phyloP scores from a whole-genome alignment of 2,888 invertebrate genomes.

The Troilus luridus region DNA sequence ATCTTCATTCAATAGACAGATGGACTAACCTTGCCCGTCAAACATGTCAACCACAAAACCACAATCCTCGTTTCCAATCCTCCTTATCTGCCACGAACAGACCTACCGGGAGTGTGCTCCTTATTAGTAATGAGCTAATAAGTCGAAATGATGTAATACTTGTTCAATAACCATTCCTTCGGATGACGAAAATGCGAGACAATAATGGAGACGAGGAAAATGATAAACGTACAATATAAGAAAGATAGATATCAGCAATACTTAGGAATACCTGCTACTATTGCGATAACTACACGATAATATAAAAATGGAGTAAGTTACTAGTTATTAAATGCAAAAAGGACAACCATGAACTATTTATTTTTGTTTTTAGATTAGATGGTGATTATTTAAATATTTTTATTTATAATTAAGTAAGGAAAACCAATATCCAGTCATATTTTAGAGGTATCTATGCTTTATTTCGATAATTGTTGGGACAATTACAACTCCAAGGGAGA shows the following conservation, averaged over 20 bases:
- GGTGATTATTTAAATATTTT: too few species aligned
- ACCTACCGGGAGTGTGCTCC: not conserved
- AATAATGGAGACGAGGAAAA: not conserved
- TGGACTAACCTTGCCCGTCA: constrained; percentile 10
- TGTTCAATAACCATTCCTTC: not conserved
- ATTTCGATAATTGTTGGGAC: too few species aligned
- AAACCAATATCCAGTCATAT: too few species aligned
- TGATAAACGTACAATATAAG: too few species aligned
- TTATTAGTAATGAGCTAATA: not conserved
- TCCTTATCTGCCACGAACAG: not conserved
- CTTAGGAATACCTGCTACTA: not conserved
- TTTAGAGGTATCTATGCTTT: too few species aligned
- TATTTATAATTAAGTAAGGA: too few species aligned
- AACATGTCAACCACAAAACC: constrained; percentile 31
- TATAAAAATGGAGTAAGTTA: not conserved
- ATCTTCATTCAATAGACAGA: not conserved
- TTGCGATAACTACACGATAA: not conserved
- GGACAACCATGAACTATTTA: too few species aligned
- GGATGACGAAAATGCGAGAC: not conserved
- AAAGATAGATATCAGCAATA: not conserved
- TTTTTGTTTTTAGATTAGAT: too few species aligned
- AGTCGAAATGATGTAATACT: not conserved
- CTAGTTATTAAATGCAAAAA: too few species aligned
- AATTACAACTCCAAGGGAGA: too few species aligned
- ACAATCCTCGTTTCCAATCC: not conserved